These are phyloP conservation scores for Phrynocephalus guinanensis DNA, from an alignment of 2,797 vertebrate genomes.

Conservation along the genomic window DNA sequence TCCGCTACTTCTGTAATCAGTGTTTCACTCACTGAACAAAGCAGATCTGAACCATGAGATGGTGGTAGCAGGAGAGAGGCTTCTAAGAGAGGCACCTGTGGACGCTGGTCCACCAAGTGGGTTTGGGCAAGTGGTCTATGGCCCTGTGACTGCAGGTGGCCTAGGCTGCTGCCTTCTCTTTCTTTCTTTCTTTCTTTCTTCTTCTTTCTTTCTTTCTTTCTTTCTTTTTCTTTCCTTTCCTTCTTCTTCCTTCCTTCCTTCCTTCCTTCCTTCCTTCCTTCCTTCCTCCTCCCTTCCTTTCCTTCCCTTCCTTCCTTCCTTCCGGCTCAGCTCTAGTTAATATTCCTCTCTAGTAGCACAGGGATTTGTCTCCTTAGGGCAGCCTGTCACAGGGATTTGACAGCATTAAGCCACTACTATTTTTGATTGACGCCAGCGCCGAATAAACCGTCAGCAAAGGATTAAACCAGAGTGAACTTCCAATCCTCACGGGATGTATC, in stretches of 20 bases:
- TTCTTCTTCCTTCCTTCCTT: neutral
- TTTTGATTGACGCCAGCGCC: conserved; percentile 64
- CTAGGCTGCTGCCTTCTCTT: neutral
- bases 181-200: too few relatives aligned
- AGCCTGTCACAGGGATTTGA: conserved; percentile 69
- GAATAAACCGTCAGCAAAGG: conserved; percentile 67
- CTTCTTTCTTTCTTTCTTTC: too few relatives aligned
- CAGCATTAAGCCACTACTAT: conserved; percentile 70
- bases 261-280: neutral
- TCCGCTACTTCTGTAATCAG: neutral
- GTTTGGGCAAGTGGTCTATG: too few relatives aligned
- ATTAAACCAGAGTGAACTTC: conserved; percentile 74
- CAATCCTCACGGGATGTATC: conserved; percentile 60
- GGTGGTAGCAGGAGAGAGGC: neutral
- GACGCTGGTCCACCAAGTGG: neutral
- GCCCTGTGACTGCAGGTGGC: neutral
- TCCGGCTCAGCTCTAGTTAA: conserved; percentile 15
- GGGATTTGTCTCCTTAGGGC: conserved; percentile 64
- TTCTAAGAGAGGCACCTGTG: neutral
- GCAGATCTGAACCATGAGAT: neutral
- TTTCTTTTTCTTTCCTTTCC: too few relatives aligned
- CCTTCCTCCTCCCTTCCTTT: too few relatives aligned
- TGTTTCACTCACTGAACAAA: neutral
- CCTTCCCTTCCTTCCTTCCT: neutral
- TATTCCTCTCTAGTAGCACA: neutral